phyloP scores from a whole-genome alignment of 2,797 vertebrate species.

The Sebastes baramenuke region DNA sequence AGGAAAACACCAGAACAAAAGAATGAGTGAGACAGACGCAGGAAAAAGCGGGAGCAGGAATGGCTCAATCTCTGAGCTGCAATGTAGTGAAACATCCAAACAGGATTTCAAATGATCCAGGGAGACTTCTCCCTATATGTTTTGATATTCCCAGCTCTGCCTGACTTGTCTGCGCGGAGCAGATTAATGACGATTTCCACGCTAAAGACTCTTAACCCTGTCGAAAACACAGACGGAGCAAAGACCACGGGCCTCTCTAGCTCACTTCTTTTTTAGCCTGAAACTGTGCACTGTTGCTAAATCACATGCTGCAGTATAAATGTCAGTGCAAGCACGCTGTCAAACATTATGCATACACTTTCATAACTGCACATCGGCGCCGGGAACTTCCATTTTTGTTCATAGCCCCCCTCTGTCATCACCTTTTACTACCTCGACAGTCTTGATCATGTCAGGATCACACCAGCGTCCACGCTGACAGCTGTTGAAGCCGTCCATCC shows the following conservation, averaged over 20 bases:
- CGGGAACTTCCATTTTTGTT: not conserved
- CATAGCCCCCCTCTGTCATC: not conserved
- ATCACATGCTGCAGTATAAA: slow-evolving; percentile 19
- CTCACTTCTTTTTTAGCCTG: slow-evolving; percentile 18
- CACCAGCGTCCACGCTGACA: slow-evolving; percentile 4
- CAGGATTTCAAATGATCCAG: slow-evolving; percentile 71
- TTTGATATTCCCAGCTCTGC: slow-evolving; percentile 59
- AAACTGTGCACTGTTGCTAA: slow-evolving; percentile 12
- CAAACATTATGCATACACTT: slow-evolving; percentile 24
- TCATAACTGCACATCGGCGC: not conserved
- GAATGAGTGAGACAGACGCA: slow-evolving; percentile 56
- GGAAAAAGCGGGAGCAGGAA: slow-evolving; percentile 31
- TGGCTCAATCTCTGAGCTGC: slow-evolving; percentile 52
- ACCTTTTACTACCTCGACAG: not conserved
- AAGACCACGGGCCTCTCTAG: slow-evolving; percentile 22
- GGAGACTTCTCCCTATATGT: slow-evolving; percentile 61
- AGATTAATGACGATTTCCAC: slow-evolving; percentile 75
- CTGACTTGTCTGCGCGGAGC: slow-evolving; percentile 56
- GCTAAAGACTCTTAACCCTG: slow-evolving; percentile 71
- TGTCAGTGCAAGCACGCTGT: slow-evolving; percentile 32
- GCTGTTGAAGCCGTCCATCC: slow-evolving; percentile 35
- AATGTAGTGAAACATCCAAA: slow-evolving; percentile 72
- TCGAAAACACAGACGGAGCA: slow-evolving; percentile 35
- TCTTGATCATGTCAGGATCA: slow-evolving; percentile 33
- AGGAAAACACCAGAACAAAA: slow-evolving; percentile 64